Evolutionary conservation across 1,140 invertebrate genomes (phyloP).

Genomic region (Lutraria rhynchaena): DNA sequence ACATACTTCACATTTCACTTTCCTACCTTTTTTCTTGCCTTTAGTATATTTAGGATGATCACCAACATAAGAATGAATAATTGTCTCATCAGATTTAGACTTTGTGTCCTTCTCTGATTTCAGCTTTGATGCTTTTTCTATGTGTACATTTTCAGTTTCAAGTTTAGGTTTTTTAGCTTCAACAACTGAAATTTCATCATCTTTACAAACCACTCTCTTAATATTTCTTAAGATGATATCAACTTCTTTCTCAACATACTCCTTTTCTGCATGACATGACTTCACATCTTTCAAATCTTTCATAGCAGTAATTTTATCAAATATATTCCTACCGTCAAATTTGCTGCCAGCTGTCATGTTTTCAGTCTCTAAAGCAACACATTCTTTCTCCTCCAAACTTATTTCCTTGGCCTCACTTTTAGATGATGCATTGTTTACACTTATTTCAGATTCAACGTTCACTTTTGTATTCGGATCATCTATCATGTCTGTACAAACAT

Average conservation of each 20-base stretch:
- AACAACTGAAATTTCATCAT: not conserved
- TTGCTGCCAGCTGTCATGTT: no score
- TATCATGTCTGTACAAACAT: no score
- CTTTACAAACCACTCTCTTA: conserved; percentile 14
- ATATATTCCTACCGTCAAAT: conserved; percentile 25
- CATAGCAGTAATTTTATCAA: conserved; percentile 25
- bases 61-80: no score
- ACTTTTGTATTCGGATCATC: no score
- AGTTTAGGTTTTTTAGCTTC: conserved; percentile 7
- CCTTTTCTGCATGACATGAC: no score
- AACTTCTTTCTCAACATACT: conserved; percentile 15
- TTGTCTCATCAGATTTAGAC: not conserved
- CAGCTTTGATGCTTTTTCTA: not conserved
- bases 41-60: conserved; percentile 5
- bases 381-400: not conserved
- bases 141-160: not conserved
- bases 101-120: not conserved
- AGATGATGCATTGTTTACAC: no score
- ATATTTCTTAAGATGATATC: conserved; percentile 15
- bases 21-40: conserved; percentile 52
- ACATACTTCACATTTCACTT: conserved; percentile 55
- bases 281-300: not conserved
- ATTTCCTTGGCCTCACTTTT: no score
- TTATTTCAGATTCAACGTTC: no score
- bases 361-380: conserved; percentile 1